Evolutionary conservation across 2,797 vertebrate species (phyloP), one percentile per base, ranked within the genome.

Genomic region (Leucoraja ocellata): DNA sequence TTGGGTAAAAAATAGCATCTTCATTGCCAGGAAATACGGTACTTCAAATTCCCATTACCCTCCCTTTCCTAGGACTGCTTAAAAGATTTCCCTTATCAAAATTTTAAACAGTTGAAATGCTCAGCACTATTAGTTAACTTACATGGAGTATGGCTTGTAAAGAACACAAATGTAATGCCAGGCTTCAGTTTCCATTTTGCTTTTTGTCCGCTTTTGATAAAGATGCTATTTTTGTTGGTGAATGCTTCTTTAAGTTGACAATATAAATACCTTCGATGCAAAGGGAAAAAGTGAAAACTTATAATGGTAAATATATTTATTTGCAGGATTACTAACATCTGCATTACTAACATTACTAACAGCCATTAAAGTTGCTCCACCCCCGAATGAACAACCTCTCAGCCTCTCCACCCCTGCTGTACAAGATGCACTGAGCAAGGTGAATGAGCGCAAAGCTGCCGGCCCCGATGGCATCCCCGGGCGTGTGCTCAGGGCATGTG

Each of bases 111-210:
- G n/a, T 58, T 9, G 46, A 32, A 16, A 91, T 18, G 4, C 11
- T n/a, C 7, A 25, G 8, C 25, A 4, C 46, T 54, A 76, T 76
- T 92, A 46, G 21, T 92, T 46, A 76, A 97, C 98, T 98, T 95
- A 99, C 99, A 99, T 8, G 98, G 98, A 4, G 98, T 99, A 94
- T 99, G 98, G 94, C 98, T 99, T 94, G 96, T 97, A 94, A 99
- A 99, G 95, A 99, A 98, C 93, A 98, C 83, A 95, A 99, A 99
- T 9, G 94, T 93, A 21, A 97, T 94, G 71, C 95, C 96, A 0
- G 97, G 95, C 93, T 94, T 97, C 77, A 99, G 96, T 91, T 93
- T 96, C 98, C 98, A 99, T 93, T 96, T 97, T 65, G 97, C 97
- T 88, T 21, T 94, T 91, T 97, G 94, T 6, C 95, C 95, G 14